Evolutionary conservation across 2,888 invertebrate genomes (phyloP).

Genomic region (Megalurothrips usitatus): DNA sequence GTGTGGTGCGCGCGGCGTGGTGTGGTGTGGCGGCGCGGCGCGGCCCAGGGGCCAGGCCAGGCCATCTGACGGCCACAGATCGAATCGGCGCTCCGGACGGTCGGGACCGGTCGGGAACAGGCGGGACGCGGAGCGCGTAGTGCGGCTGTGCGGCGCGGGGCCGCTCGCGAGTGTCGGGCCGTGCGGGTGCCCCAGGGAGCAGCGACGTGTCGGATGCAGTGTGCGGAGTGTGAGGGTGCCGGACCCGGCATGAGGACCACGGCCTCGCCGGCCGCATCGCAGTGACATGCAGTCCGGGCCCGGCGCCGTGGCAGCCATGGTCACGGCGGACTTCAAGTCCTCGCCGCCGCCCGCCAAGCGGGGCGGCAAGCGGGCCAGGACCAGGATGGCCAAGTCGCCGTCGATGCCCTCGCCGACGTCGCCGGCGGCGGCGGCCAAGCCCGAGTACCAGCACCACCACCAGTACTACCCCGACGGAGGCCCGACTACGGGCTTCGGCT

Average conservation of each 20-base stretch:
- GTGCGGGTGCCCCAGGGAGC: neutral
- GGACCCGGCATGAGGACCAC: neutral
- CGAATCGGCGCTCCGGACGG: too few species aligned
- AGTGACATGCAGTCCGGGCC: neutral
- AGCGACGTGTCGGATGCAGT: neutral
- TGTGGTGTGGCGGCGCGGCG: neutral
- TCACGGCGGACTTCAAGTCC: neutral
- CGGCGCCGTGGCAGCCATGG: neutral
- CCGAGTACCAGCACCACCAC: neutral
- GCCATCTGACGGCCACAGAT: too few species aligned
- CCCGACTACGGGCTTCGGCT: neutral
- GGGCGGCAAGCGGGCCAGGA: neutral
- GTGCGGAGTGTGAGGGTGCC: neutral
- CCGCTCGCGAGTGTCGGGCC: neutral
- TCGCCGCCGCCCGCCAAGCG: neutral
- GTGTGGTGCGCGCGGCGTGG: neutral
- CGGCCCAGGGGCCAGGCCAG: neutral
- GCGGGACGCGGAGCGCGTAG: too few species aligned
- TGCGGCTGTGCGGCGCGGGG: too few species aligned
- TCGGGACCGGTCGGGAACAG: too few species aligned
- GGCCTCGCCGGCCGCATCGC: neutral
- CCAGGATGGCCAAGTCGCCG: neutral
- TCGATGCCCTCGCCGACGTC: neutral
- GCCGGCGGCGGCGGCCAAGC: neutral
- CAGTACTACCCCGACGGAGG: neutral